These are phyloP conservation scores for Chondrilla cf. caribensis DNA, from an alignment of 37 sponge, comb jelly and placozoan genomes.

Conservation along the genomic window DNA sequence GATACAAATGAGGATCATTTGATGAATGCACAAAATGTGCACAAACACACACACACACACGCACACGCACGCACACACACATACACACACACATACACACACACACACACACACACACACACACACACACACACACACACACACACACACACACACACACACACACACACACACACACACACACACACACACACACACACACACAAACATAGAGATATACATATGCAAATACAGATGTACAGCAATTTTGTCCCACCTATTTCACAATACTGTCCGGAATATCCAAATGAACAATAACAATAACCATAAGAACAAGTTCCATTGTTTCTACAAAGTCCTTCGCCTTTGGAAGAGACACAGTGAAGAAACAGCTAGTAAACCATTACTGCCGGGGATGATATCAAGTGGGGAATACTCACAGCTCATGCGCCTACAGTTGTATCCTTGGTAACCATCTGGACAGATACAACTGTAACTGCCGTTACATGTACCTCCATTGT, in stretches of 20 bases:
- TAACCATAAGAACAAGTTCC: neutral
- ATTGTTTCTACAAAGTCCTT: neutral
- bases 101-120: too few relatives aligned
- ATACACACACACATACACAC: too few relatives aligned
- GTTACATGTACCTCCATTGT: neutral
- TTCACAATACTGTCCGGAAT: neutral
- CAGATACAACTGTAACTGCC: neutral
- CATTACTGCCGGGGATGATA: neutral
- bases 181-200: slow-evolving; percentile 12
- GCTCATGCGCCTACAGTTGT: too few relatives aligned
- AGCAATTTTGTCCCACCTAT: neutral
- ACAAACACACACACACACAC: too few relatives aligned
- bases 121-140: too few relatives aligned
- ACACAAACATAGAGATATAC: slow-evolving; percentile 4
- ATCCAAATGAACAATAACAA: slow-evolving; percentile 1
- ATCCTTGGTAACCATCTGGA: too few relatives aligned
- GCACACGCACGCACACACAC: too few relatives aligned
- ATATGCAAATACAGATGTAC: too few relatives aligned
- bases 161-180: slow-evolving; percentile 28
- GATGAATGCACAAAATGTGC: too few relatives aligned
- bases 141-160: slow-evolving; percentile 28
- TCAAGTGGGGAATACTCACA: neutral
- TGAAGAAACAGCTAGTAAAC: neutral
- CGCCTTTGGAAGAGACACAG: neutral
- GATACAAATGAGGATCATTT: too few relatives aligned